These are phyloP conservation scores for Drosophila mercatorum DNA, from an alignment of 2,888 invertebrate genomes.

Conservation along the genomic window DNA sequence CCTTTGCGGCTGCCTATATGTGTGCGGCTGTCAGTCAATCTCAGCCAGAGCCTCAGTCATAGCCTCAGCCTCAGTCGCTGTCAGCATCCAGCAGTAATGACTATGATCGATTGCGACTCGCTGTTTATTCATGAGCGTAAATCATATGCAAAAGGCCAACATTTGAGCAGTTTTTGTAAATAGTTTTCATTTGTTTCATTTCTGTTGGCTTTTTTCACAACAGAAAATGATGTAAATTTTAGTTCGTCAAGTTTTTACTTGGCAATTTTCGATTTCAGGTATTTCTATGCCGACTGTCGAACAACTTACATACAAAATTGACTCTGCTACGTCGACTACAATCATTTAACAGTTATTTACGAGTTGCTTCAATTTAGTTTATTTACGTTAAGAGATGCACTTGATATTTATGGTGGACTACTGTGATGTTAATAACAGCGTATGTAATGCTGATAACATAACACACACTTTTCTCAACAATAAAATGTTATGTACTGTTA, in stretches of 20 bases:
- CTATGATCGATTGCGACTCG: slow-evolving; percentile 52
- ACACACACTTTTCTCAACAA: background rate
- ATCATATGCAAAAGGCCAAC: slow-evolving; percentile 26
- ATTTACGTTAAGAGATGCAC: background rate
- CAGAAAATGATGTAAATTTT: slow-evolving; percentile 2
- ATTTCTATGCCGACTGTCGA: slow-evolving; percentile 4
- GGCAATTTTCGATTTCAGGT: background rate
- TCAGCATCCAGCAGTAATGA: slow-evolving; percentile 29
- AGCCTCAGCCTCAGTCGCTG: background rate
- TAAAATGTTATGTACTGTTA: background rate
- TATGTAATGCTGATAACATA: background rate
- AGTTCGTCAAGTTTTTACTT: background rate
- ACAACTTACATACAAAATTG: background rate
- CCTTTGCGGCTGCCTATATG: background rate
- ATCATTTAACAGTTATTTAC: background rate
- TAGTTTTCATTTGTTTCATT: slow-evolving; percentile 1
- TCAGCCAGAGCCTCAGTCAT: background rate
- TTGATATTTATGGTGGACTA: background rate
- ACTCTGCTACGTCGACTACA: background rate
- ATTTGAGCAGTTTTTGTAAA: slow-evolving; percentile 5
- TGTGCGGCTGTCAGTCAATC: slow-evolving; percentile 4
- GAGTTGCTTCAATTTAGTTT: background rate
- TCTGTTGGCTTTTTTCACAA: background rate
- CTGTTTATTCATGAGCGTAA: slow-evolving; percentile 36
- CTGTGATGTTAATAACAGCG: no score